Evolutionary conservation across 2,113 vertebrate species (phyloP).

Genomic region (Pagrus major): DNA sequence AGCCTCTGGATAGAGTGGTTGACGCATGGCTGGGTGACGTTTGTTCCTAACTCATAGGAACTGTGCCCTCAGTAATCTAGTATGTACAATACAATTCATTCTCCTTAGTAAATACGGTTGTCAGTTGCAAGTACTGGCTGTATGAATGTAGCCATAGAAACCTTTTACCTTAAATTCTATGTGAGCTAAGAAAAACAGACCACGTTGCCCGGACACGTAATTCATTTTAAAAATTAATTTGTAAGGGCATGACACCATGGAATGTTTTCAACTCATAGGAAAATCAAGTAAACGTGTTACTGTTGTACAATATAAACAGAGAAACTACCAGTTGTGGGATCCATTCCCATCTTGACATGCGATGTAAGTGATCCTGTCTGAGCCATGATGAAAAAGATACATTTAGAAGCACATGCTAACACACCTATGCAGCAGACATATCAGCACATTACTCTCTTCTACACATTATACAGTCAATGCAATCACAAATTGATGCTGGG

Average conservation of each 20-base stretch:
- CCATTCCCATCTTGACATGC: not conserved
- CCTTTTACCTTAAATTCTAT: not conserved
- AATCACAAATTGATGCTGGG: slow-evolving; percentile 11
- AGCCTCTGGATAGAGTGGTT: not conserved
- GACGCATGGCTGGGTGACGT: slow-evolving; percentile 1
- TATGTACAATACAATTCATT: slow-evolving; percentile 18
- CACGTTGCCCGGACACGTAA: not conserved
- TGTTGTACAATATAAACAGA: slow-evolving; percentile 6
- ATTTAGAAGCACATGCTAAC: not conserved
- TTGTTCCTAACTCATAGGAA: slow-evolving; percentile 2
- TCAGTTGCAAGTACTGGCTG: not conserved
- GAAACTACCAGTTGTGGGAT: not conserved
- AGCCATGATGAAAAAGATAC: not conserved
- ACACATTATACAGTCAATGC: not conserved
- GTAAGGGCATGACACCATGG: not conserved
- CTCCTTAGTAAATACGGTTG: not conserved
- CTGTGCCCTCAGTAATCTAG: not conserved
- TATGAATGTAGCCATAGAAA: not conserved
- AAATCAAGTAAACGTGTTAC: not conserved
- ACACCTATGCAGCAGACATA: not conserved
- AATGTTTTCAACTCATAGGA: not conserved
- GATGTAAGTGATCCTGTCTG: not conserved
- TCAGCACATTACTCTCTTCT: not conserved
- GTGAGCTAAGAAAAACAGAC: slow-evolving; percentile 8
- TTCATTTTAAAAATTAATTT: slow-evolving; percentile 5